These are phyloP conservation scores for Engraulis encrasicolus DNA, from an alignment of 2,113 vertebrate species.

Conservation along the genomic window DNA sequence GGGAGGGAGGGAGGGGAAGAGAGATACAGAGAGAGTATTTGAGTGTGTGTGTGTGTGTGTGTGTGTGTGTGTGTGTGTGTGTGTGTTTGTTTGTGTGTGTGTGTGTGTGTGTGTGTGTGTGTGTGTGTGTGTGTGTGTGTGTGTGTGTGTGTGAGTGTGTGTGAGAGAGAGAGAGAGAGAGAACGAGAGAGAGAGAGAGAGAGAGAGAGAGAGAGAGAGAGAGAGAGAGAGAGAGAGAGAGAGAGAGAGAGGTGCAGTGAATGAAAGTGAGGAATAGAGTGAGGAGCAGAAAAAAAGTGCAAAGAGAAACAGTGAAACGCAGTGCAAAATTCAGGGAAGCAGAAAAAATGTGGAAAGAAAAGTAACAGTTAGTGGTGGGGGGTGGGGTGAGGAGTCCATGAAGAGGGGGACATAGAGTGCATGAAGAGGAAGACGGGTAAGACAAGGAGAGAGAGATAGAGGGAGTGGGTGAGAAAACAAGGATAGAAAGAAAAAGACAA, in stretches of 20 bases:
- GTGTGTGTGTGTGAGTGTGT: no score
- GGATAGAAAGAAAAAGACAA: neutral
- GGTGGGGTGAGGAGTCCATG: neutral
- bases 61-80: no score
- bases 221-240: conserved; percentile 31
- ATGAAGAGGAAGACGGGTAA: no score
- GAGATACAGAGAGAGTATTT: neutral
- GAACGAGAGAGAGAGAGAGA: conserved; percentile 17
- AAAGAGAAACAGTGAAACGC: conserved; percentile 32
- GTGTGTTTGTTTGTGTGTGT: no score
- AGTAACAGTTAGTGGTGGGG: no score
- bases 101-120: no score
- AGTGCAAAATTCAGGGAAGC: conserved; percentile 21
- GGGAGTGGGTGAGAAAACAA: neutral
- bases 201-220: conserved; percentile 4
- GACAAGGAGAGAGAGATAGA: neutral
- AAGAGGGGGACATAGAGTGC: conserved; percentile 34
- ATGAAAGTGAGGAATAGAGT: neutral
- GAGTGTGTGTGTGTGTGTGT: no score
- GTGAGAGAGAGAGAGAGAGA: conserved; percentile 19
- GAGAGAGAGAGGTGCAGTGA: neutral
- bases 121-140: no score
- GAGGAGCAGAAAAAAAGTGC: conserved; percentile 20
- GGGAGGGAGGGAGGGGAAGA: neutral
- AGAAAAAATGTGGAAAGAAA: no score